Evolutionary conservation across 2,888 invertebrate genomes (phyloP), one percentile per base, ranked within the genome.

Genomic region (Tromatobia lineatoria): DNA sequence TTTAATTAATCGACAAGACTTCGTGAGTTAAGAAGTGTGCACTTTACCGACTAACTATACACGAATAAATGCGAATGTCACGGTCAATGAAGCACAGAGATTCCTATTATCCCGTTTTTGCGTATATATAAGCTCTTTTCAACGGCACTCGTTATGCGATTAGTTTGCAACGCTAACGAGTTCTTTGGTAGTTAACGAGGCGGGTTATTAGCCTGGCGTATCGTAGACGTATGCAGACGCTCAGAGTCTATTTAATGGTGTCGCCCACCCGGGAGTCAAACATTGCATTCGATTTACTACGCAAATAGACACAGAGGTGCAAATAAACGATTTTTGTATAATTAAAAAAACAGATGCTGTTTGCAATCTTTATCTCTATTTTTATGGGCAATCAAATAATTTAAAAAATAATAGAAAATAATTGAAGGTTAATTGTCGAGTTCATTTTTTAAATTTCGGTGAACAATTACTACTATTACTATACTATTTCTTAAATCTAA

Each of bases 121-220:
- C 42, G 45, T 29, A 34, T 45, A 23, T 29, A 34, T 45, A 23
- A 74, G 67, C 67, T 20, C 47, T 11, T 4, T 61, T 57, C 57
- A 59, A 20, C 75, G 61, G n/a, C 57, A 15, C 71, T 77, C 71
- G 77, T 77, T 73, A 57, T 47, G 50, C 82, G 66, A 82, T 82
- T 66, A 73, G 71, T 66, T 75, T n/a, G 64, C 64, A 42, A 77
- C 71, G 73, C 82, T 77, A 82, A 82, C 82, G 82, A 82, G 82
- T 73, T 73, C 64, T 73, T 70, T 29, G 20, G 45, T 67, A 38
- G 50, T 77, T 82, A 77, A 77, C 77, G 77, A 82, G 73, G 59
- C 52, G 20, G 67, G 59, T 82, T 73, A 73, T 82, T 77, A 77
- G 71, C 71, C 77, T 71, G 69, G 29, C 67, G 57, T 71, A 54